Base-by-base conservation (phyloP, 2,113 vertebrate genomes). In the Anarhynchus alexandrinus region DNA sequence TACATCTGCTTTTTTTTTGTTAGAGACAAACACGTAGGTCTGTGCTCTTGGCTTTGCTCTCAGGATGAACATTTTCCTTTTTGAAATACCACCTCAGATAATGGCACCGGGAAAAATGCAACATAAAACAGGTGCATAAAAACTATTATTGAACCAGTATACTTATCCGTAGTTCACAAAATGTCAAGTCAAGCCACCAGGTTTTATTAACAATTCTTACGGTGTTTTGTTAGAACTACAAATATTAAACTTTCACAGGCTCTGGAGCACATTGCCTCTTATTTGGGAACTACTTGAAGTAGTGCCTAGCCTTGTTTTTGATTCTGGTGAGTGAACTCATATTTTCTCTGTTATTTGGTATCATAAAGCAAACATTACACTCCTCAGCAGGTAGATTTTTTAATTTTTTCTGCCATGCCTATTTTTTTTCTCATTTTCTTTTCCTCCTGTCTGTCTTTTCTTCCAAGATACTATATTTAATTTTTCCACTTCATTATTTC, bases 401-500 rank as follows among this genome's bases (percentile, higher is more conserved):
- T 19, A 9, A 83, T 94, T 92, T 62, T 96, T 92, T 72, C 82
- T 94, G 14, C 42, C 18, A 9, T 85, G 40, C 69, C 15, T 71
- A 6, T 65, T 78, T 89, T 86, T 70, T 80, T 72, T 20, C 65
- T 78, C 38, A 62, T 93, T 96, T 91, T 91, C 66, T 85, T 94
- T 91, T 85, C 43, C 64, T 90, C 4, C 51, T 90, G 30, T 86
- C 79, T 88, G 65, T 77, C 78, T 89, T 45, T 83, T 90, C 83
- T 93, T 95, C 82, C 72, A 74, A 91, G 90, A 88, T 88, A 72
- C 94, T 96, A 79, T 96, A 94, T 95, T 97, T 97, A 96, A 96
- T 96, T 95, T 95, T 95, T 94, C 95, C 79, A 85, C 88, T 90
- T 96, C 66, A 79, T 96, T 97, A 93, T 96, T 95, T 93, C 92